phyloP scores from a whole-genome alignment of 1,140 invertebrate species.

The Platorchestia sp. region DNA sequence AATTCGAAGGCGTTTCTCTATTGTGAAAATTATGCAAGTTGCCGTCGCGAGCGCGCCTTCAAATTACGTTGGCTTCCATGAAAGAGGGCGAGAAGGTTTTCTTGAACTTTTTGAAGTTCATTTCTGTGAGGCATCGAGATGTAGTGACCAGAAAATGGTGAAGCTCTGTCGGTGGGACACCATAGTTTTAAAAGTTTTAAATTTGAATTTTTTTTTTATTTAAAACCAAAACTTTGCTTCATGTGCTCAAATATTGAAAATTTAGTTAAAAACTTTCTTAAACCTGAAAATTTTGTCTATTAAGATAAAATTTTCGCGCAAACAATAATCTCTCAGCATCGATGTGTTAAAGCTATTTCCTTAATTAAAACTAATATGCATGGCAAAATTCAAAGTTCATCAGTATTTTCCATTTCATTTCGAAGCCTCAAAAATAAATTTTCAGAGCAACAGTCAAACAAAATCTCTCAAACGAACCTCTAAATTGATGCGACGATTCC shows the following conservation, averaged over 20 bases:
- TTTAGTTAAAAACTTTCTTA: not conserved
- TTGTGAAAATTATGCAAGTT: slow-evolving; percentile 15
- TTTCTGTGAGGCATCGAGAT: not conserved
- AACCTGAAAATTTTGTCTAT: not conserved
- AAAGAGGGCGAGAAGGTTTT: not conserved
- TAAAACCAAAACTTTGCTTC: not conserved
- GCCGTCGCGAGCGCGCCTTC: not conserved
- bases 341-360: too few species aligned
- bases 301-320: too few species aligned
- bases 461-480: not conserved
- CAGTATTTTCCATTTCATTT: too few species aligned
- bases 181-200: not conserved
- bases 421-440: not conserved
- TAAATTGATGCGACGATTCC: too few species aligned
- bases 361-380: too few species aligned
- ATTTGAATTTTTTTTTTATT: not conserved
- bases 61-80: not conserved
- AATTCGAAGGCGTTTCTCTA: not conserved
- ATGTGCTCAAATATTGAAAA: not conserved
- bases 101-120: not conserved
- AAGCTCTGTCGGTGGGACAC: not conserved
- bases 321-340: not conserved
- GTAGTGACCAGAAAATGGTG: not conserved
- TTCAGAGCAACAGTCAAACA: not conserved
- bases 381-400: too few species aligned